Evolutionary conservation across 1,140 invertebrate species (phyloP).

Genomic region (Drosophila virilis): DNA sequence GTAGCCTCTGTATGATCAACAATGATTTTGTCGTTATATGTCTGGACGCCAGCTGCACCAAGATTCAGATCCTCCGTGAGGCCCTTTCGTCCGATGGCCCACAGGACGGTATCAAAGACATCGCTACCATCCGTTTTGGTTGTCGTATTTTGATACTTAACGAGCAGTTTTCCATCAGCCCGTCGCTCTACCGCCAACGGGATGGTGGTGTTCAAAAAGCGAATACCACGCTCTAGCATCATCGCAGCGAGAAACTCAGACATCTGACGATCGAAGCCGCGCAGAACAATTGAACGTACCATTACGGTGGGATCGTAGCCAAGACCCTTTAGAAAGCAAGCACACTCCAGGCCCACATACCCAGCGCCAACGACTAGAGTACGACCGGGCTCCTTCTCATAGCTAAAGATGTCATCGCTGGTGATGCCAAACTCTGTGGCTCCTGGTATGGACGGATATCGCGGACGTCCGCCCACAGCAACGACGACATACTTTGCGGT

Average conservation of each 20-base stretch:
- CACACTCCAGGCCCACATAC: constrained; percentile 98
- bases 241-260: constrained; percentile 92
- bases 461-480: constrained; percentile 96
- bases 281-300: constrained; percentile 96
- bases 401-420: constrained; percentile 98
- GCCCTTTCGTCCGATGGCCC: constrained; percentile 92
- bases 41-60: constrained; percentile 88
- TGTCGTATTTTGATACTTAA: constrained; percentile 87
- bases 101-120: constrained; percentile 92
- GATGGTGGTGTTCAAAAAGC: constrained; percentile 92
- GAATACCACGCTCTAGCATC: constrained; percentile 93
- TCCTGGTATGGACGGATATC: constrained; percentile 93
- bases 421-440: constrained; percentile 95
- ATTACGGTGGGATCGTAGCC: constrained; percentile 96
- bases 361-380: constrained; percentile 97
- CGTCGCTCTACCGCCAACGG: constrained; percentile 91
- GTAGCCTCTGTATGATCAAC: constrained; percentile 90
- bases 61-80: constrained; percentile 89
- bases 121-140: constrained; percentile 87
- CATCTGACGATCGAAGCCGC: constrained; percentile 99
- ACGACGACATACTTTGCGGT: constrained; percentile 94
- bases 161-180: constrained; percentile 88
- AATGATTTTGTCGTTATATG: constrained; percentile 87
- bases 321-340: constrained; percentile 95
- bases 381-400: constrained; percentile 94